Conservation (phyloP, 2,888 invertebrate genomes). For the Metellina segmentata region DNA sequence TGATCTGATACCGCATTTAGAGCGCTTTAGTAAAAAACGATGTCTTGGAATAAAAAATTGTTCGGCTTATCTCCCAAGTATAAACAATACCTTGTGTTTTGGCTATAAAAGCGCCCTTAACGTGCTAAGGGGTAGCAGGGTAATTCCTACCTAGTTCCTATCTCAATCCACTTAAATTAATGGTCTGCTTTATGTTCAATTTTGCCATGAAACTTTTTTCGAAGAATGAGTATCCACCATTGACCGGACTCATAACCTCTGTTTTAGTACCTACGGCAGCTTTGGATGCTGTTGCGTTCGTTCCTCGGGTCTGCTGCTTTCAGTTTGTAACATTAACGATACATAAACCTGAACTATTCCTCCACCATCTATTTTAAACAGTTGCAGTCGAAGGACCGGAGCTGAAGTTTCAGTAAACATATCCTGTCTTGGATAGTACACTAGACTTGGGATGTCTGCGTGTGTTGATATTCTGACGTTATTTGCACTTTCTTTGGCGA, state of each 20-base stretch:
- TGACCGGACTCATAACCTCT: neutral
- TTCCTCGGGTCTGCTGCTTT: neutral
- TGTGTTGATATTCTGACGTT: too few relatives aligned
- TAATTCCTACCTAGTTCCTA: slow-evolving; percentile 17
- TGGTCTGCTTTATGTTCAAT: slow-evolving; percentile 47
- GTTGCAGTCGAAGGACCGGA: too few relatives aligned
- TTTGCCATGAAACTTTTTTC: neutral
- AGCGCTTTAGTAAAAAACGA: neutral
- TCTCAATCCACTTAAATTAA: slow-evolving; percentile 51
- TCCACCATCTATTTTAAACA: neutral
- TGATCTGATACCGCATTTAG: neutral
- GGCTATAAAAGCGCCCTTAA: slow-evolving; percentile 46
- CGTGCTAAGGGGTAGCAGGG: slow-evolving; percentile 16
- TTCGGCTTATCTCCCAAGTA: slow-evolving; percentile 34
- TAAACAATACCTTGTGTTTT: slow-evolving; percentile 29
- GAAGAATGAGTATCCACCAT: neutral
- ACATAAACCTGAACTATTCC: neutral
- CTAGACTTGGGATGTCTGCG: too few relatives aligned
- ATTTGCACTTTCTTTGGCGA: too few relatives aligned
- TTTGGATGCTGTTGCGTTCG: neutral
- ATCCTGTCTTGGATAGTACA: too few relatives aligned
- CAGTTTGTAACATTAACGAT: neutral
- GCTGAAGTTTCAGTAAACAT: too few relatives aligned
- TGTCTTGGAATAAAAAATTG: neutral
- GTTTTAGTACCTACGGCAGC: neutral